Percentiles rank a stretch among this genome's conserved stretches.
These are phyloP conservation scores for Ceratosolen solmsi DNA, from an alignment of 1,140 invertebrate genomes.

Conservation along the genomic window DNA sequence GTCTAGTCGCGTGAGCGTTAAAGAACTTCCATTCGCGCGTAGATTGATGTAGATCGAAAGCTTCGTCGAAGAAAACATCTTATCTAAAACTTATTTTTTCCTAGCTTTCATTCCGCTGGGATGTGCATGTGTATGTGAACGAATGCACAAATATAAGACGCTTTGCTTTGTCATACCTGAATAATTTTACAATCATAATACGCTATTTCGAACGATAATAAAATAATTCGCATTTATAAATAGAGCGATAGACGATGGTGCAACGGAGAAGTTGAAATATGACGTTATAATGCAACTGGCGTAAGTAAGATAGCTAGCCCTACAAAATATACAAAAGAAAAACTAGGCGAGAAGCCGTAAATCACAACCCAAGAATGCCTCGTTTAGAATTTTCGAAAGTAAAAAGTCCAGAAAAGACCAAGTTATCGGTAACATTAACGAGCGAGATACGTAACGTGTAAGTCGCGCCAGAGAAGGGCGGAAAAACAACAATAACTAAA, in stretches of 20 bases:
- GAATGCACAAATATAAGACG: neutral
- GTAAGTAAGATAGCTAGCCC: neutral
- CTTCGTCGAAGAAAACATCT: neutral
- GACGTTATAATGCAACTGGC: neutral
- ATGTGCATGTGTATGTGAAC: neutral
- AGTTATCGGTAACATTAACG: neutral
- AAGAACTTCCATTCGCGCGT: neutral
- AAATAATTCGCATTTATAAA: neutral
- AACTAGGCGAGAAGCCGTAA: neutral
- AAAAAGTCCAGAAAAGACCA: neutral
- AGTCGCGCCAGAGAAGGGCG: neutral
- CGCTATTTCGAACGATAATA: neutral
- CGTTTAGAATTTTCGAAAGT: neutral
- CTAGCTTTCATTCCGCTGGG: neutral
- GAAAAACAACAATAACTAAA: no score
- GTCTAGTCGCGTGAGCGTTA: conserved; percentile 9
- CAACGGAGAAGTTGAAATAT: neutral
- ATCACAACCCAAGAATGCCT: neutral
- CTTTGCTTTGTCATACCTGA: neutral
- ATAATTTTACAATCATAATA: neutral
- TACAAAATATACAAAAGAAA: neutral
- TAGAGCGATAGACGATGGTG: neutral
- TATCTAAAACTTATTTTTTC: neutral
- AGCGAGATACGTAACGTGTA: neutral
- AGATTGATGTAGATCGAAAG: neutral